phyloP scores from a whole-genome alignment of 2,797 vertebrate species.

The Neostethus bicornis region DNA sequence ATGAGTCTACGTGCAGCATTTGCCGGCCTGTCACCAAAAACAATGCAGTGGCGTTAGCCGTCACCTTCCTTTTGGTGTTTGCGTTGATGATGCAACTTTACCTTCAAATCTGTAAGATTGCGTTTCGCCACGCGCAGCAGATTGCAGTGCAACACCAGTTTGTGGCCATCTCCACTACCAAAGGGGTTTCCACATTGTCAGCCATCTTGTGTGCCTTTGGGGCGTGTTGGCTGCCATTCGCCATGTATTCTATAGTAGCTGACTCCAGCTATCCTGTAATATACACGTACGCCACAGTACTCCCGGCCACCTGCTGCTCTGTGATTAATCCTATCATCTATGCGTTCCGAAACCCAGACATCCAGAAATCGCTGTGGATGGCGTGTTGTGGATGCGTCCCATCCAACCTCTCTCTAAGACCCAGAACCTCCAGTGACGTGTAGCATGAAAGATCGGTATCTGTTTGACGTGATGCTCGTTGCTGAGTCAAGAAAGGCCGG shows the following conservation, averaged over 20 bases:
- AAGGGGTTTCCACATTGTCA: conserved; percentile 90
- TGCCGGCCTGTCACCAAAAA: conserved; percentile 87
- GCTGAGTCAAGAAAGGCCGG: conserved; percentile 24
- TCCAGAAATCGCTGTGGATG: conserved; percentile 91
- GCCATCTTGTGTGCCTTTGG: conserved; percentile 90
- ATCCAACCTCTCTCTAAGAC: conserved; percentile 83
- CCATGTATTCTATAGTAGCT: conserved; percentile 89
- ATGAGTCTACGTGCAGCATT: conserved; percentile 85
- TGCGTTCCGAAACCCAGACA: conserved; percentile 91
- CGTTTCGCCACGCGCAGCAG: conserved; percentile 91
- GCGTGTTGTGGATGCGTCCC: conserved; percentile 89
- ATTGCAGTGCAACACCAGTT: conserved; percentile 93
- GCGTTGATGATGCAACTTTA: conserved; percentile 92
- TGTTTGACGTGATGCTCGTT: conserved; percentile 25
- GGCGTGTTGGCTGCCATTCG: conserved; percentile 91
- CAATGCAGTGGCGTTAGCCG: conserved; percentile 87
- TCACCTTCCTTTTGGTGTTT: conserved; percentile 88
- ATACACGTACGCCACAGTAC: conserved; percentile 88
- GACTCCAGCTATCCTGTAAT: conserved; percentile 86
- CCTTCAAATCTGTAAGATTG: conserved; percentile 91
- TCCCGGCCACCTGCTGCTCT: conserved; percentile 89
- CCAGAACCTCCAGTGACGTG: conserved; percentile 91
- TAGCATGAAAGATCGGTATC: conserved; percentile 66
- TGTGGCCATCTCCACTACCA: conserved; percentile 87
- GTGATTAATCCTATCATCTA: conserved; percentile 92